Evolutionary conservation across 2,888 invertebrate genomes (phyloP), one percentile per base, ranked within the genome.

Genomic region (Campaea margaritaria): DNA sequence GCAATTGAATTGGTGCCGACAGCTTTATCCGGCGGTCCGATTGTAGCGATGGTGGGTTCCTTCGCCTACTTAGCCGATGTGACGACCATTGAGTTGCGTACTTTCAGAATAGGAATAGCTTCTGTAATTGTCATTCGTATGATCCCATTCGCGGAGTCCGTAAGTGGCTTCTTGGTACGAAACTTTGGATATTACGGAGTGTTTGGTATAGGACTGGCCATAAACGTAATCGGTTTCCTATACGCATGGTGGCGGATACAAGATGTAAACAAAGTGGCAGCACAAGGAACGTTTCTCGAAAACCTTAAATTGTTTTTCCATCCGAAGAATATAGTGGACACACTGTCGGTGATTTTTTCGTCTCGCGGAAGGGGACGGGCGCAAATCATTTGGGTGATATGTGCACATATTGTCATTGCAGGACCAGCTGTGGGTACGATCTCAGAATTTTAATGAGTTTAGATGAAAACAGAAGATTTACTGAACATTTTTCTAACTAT

Each of bases 21-120:
- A 0, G 93, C 94, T 0, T 81, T 95, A 31, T 92, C 93, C 21
- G 95, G 95, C 28, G 94, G 94, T 15, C 84, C 89, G 60, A 89
- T 94, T 9, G 88, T 93, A 31, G 93, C 93, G 53, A 76, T 94
- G 39, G 92, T 94, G 89, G 93, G 93, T 1, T 86, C 94, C 45
- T 93, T 94, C 76, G 94, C 94, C 66, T 95, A 94, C 68, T 86
- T 95, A 7, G 93, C 94, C 16, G 94, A 94, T 68, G 89, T 94
- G 9, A 93, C 94, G 41, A 87, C 93, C 0, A 57, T 93, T 16
- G 93, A 94, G 69, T 90, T 93, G 65, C 87, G 95, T 27, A 95
- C 95, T 0, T 89, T 95, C 46, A 86, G 95, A 71, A 89, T 95
- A 44, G 95, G 95, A 12, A 74, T 94, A n/a, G 89, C 94, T 12